Conservation (phyloP, 2,113 vertebrate species). For the Lagopus leucura region DNA sequence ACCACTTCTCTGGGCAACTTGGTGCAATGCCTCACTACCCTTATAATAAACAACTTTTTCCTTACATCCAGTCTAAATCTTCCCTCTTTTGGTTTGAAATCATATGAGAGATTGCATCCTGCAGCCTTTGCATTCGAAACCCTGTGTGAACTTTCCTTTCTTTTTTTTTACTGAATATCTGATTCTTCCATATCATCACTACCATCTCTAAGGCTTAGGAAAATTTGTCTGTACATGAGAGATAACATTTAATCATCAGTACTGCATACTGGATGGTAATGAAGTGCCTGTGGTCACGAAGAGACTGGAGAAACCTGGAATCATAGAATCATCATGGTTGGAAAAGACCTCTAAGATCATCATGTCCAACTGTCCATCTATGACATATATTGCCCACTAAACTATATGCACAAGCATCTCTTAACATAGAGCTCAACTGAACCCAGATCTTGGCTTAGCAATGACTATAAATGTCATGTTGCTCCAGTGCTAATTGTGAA, state of each 20-base stretch:
- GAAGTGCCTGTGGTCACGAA: not conserved
- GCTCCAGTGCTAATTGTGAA: not conserved
- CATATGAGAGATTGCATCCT: not conserved
- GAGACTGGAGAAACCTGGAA: not conserved
- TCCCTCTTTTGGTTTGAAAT: too few species aligned
- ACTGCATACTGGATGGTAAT: not conserved
- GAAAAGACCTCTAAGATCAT: too few species aligned
- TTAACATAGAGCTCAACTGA: not conserved
- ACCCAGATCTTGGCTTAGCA: not conserved
- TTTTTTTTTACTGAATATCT: too few species aligned
- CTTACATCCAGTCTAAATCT: too few species aligned
- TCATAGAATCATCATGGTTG: too few species aligned
- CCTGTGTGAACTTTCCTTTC: not conserved
- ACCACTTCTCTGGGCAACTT: too few species aligned
- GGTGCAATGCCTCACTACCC: too few species aligned
- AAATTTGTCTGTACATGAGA: not conserved
- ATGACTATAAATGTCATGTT: not conserved
- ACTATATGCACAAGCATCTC: not conserved
- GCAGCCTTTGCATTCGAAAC: not conserved
- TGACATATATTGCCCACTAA: too few species aligned
- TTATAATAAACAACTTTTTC: too few species aligned
- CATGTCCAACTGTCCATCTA: too few species aligned
- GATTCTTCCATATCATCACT: accelerated
- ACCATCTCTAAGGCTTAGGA: not conserved
- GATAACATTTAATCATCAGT: not conserved